Conservation (phyloP, 2,113 vertebrate genomes). For the Hippocampus guttulatus region DNA sequence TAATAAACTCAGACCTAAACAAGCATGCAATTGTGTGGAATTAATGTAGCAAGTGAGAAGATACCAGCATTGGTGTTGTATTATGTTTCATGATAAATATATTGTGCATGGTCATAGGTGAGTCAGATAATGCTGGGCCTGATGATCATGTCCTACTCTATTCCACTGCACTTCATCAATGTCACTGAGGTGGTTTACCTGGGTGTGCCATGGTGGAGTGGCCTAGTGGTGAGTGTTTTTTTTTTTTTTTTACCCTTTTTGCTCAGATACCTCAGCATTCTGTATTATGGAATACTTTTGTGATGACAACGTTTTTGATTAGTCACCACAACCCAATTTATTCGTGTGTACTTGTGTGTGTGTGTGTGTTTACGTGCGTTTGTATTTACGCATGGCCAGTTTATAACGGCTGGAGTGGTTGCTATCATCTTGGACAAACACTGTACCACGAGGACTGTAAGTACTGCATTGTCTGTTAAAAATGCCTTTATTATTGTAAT, state of each 20-base stretch:
- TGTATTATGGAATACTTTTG: not conserved
- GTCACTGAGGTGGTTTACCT: slow-evolving; percentile 54
- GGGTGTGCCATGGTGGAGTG: slow-evolving; percentile 73
- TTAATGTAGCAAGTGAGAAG: too few relatives aligned
- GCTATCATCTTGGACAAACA: slow-evolving; percentile 61
- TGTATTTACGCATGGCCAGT: slow-evolving; percentile 41
- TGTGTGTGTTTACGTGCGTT: slow-evolving; percentile 1
- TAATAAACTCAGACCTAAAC: too few relatives aligned
- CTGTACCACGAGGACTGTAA: slow-evolving; percentile 57
- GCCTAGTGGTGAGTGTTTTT: slow-evolving; percentile 47
- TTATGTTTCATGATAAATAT: slow-evolving; percentile 1
- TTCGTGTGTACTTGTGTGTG: slow-evolving; percentile 3
- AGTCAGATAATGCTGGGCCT: slow-evolving; percentile 70
- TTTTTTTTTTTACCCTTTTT: not conserved
- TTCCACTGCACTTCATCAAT: slow-evolving; percentile 58
- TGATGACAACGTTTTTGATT: not conserved
- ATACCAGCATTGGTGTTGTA: slow-evolving; percentile 1
- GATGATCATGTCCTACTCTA: slow-evolving; percentile 67
- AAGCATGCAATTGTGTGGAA: too few relatives aligned
- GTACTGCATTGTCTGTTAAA: slow-evolving; percentile 14
- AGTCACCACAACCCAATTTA: not conserved
- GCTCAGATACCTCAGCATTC: not conserved
- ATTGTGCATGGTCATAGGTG: slow-evolving; percentile 49
- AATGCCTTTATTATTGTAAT: too few relatives aligned
- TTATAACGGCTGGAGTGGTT: slow-evolving; percentile 57